Base-by-base conservation (phyloP, 2,888 invertebrate species). In the Luperina nickerlii region DNA sequence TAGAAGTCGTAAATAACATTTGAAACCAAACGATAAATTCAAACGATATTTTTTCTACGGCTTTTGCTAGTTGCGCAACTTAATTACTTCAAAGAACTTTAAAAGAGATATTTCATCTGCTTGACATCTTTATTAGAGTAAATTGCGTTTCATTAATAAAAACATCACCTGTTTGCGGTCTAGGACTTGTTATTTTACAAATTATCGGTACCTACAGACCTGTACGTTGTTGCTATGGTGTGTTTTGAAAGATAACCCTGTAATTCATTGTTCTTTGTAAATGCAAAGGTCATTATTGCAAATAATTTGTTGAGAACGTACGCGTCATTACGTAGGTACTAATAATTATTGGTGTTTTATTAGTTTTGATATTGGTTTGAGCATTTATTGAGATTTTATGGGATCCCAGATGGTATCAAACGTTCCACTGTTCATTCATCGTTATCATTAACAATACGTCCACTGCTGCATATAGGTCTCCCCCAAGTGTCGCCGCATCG, bases 251-350 rank as follows among this genome's bases (percentile, higher is more conserved):
- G 67, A 62, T 57, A 76, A 76, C 76, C 78, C 85, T 72, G 69
- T 85, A 79, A 85, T 85, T 85, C 68, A 66, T 78, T 78, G 76
- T 74, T 82, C 70, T 80, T 84, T 80, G 76, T 63, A 75, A 67
- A 81, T 24, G 57, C 38, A 71, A 78, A 84, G 74, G 78, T 85
- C 60, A 85, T 73, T 78, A 78, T 74, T 76, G 78, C 85, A 76
- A 74, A 85, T 85, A 38, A 78, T 76, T 78, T 70, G 73, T 67
- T 20, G 42, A 67, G 63, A 76, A 65, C 63, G 69, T 71, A 80
- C 13, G 60, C 67, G 60, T 84, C 48, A 76, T 84, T 84, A 42
- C 15, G 27, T 42, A 32, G 20, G 20, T 38, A 63, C n/a, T 63
- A 60, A 54, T 70, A 68, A 76, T 75, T 62, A 63, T 57, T 70